These are phyloP conservation scores for Pontoporia blainvillei DNA, from an alignment of 2,113 vertebrate genomes.

Conservation along the genomic window DNA sequence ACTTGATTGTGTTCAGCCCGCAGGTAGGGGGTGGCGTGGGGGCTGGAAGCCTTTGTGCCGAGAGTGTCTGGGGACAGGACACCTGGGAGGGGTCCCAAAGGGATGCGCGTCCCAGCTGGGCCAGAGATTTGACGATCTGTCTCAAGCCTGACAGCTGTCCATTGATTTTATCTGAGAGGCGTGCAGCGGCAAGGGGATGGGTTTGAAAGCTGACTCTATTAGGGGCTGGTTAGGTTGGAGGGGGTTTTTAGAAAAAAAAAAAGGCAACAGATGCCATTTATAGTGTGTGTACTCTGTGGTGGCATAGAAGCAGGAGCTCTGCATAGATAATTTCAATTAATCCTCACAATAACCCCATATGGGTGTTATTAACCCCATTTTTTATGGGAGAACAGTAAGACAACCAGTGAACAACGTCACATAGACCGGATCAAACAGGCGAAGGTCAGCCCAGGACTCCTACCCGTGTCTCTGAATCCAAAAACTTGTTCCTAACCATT, in stretches of 20 bases:
- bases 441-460: neutral
- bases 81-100: neutral
- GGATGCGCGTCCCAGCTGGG: neutral
- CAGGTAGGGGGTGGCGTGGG: slow-evolving; percentile 56
- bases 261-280: neutral
- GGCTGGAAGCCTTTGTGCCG: neutral
- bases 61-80: neutral
- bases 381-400: neutral
- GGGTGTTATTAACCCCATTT: neutral
- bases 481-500: neutral
- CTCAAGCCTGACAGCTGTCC: neutral
- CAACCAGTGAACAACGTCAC: neutral
- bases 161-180: neutral
- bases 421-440: neutral
- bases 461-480: neutral
- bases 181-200: neutral
- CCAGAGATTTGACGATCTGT: neutral
- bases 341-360: neutral
- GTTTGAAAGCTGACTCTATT: neutral
- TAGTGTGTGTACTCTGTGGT: neutral
- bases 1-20: neutral
- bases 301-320: fast-evolving
- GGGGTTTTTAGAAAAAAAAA: neutral
- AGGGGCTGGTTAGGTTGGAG: neutral
- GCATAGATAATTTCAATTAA: neutral